Conservation (phyloP, 2,888 invertebrate species). For the Galerucella calmariensis region DNA sequence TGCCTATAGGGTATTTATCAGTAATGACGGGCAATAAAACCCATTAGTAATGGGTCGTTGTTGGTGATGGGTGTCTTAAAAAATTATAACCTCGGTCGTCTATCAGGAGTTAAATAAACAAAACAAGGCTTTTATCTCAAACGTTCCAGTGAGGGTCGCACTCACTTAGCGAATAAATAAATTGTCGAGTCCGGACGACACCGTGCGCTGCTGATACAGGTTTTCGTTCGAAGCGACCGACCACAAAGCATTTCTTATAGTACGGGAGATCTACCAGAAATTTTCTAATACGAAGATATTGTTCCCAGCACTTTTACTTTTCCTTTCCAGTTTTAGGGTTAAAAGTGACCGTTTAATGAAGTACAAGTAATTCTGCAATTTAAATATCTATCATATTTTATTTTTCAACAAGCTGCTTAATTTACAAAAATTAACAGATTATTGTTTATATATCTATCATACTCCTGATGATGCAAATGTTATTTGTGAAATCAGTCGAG, state of each 20-base stretch:
- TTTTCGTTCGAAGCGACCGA: conserved; percentile 22
- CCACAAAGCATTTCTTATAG: conserved; percentile 30
- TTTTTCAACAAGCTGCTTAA: too few species aligned
- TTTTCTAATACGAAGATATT: not conserved
- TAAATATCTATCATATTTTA: too few species aligned
- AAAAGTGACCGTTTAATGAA: not conserved
- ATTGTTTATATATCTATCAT: too few species aligned
- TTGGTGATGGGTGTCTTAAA: conserved; percentile 52
- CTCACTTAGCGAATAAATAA: conserved; percentile 62
- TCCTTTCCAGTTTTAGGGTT: not conserved
- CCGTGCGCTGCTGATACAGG: conserved; percentile 26
- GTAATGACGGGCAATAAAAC: conserved; percentile 46
- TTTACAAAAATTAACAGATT: too few species aligned
- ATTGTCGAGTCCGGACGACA: conserved; percentile 48
- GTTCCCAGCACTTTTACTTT: not conserved
- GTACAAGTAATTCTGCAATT: too few species aligned
- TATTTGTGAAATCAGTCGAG: too few species aligned
- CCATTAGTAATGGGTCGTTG: conserved; percentile 50
- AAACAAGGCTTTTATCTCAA: conserved; percentile 62
- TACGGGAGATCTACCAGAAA: conserved; percentile 34
- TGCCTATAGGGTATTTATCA: conserved; percentile 45
- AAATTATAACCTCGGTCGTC: conserved; percentile 53
- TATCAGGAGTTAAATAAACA: conserved; percentile 59
- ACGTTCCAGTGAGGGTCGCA: conserved; percentile 59
- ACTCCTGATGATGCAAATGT: too few species aligned